Evolutionary conservation across 1,140 invertebrate genomes (phyloP), one percentile per base, ranked within the genome.

Genomic region (Drosophila yakuba): DNA sequence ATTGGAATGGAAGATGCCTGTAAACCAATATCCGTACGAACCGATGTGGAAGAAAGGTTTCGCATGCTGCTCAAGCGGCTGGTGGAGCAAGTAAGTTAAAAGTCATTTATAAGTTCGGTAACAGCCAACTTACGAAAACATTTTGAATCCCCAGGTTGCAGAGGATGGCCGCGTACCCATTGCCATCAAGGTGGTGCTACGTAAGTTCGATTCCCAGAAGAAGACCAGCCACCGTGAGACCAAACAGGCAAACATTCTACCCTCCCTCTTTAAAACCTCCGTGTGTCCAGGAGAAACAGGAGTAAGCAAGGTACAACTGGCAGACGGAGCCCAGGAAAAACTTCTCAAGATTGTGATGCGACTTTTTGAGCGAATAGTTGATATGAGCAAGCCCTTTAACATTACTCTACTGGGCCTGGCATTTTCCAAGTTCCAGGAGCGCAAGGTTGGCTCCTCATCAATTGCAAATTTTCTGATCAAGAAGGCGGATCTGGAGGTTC

Each of bases 1-100:
- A 92, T 97, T 85, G 95, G 96, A 36, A 91, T 97, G 66, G 96
- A 97, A 82, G 96, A 97, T 91, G 94, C 95, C 45, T 96, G 95
- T 89, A 95, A 94, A 75, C 94, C 94, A 56, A 94, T 96, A 17
- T 95, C 94, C 62, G 93, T 95, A 2, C 94, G 95, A 73, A 94
- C 94, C 66, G 96, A 96, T 85, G 95, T 96, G 1, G 94, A 95
- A 80, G 94, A 95, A 6, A 95, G 95, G 78, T 93, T 96, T 71
- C 91, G 93, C 55, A 94, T 94, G 72, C 86, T 97, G 39, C 90
- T 97, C 25, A 94, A 94, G 73, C 94, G 96, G 80, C 91, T 97
- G 23, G 92, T 96, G 44, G 94, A 95, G 56, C 93, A 97, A 61
- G 90, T 91, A 47, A 55, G 55, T 14, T 14, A 4, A 14, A 4